These are phyloP conservation scores for Acanthaster planci DNA, from an alignment of 35 echinoderm and acorn worm species.

Conservation along the genomic window DNA sequence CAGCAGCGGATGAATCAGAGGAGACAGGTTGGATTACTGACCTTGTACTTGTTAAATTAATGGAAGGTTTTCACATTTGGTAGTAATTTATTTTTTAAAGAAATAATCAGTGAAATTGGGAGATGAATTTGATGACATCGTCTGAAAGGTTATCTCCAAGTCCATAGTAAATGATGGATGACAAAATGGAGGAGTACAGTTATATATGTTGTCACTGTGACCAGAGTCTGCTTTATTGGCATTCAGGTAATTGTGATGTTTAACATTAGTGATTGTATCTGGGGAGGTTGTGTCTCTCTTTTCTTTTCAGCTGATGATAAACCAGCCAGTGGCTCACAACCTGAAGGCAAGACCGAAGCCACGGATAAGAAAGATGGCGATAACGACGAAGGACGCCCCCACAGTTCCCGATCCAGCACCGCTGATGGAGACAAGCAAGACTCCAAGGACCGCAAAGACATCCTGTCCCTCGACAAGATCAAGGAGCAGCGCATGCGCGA, in stretches of 20 bases:
- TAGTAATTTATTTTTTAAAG: too few species aligned
- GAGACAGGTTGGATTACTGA: not conserved
- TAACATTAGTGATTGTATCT: too few species aligned
- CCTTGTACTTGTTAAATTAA: too few species aligned
- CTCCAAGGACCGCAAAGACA: constrained; percentile 63
- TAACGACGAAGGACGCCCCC: constrained; percentile 18
- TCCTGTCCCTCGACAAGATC: constrained; percentile 90
- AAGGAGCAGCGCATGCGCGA: constrained; percentile 84
- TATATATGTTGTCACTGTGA: too few species aligned
- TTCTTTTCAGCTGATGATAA: not conserved
- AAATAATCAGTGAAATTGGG: too few species aligned
- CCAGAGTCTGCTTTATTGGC: too few species aligned
- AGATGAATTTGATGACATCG: too few species aligned
- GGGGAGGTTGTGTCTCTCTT: not conserved
- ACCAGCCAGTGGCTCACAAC: not conserved
- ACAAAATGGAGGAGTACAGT: too few species aligned
- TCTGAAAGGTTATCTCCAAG: too few species aligned
- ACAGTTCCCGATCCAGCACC: not conserved
- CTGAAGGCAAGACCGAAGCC: constrained; percentile 21
- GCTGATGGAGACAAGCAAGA: constrained; percentile 57
- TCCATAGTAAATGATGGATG: too few species aligned
- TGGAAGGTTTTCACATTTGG: too few species aligned
- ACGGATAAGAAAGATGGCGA: constrained; percentile 19
- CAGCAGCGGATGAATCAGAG: not conserved
- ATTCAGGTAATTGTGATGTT: too few species aligned